Base-by-base conservation (phyloP, 2,113 vertebrate genomes). In the Brachyhypopomus gauderio region DNA sequence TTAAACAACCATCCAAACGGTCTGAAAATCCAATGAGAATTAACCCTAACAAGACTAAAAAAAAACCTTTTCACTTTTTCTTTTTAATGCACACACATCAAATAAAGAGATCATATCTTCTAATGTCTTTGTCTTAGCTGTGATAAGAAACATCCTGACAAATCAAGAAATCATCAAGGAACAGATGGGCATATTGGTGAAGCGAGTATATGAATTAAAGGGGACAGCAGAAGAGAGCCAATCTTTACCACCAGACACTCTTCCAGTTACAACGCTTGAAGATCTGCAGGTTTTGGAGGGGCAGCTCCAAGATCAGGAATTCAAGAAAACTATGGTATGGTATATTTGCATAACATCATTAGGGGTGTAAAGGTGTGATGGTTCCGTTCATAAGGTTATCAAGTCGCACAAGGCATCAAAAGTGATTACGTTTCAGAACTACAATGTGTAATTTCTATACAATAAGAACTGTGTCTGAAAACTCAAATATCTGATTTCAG, bases 301-400 rank as follows among this genome's bases (percentile, higher is more conserved):
- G 3, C 41, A 72, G n/a, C 38, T 72, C 38, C 41, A 72, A 45
- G 38, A 72, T 8, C 20, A 72, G 41, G 70, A 72, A 8, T 71
- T 20, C 36, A 71, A 45, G 69, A 48, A 19, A 71, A 38, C 69
- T 41, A 8, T 71, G 69, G n/a, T 55, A 52, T 36, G 34, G 66
- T 70, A 70, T 70, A 70, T 70, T 41, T 16, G 66, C 38, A 70
- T 34, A 66, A 66, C 38, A 70, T 34, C 27, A 34, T 70, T 66
- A 66, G 23, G 30, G 30, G 23, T 16, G 63, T 27, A 27, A 27
- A 66, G 23, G 63, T 66, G 34, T 66, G 20, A 70, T 48, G 45
- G 45, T n/a, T n/a, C n/a, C n/a, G n/a, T n/a, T n/a, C n/a, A 48
- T 48, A 12, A 48, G 45, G 12, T 12, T n/a, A n/a, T n/a, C n/a